Evolutionary conservation across 2,113 vertebrate species (phyloP), one percentile per base, ranked within the genome.

Genomic region (Ailuropoda melanoleuca): DNA sequence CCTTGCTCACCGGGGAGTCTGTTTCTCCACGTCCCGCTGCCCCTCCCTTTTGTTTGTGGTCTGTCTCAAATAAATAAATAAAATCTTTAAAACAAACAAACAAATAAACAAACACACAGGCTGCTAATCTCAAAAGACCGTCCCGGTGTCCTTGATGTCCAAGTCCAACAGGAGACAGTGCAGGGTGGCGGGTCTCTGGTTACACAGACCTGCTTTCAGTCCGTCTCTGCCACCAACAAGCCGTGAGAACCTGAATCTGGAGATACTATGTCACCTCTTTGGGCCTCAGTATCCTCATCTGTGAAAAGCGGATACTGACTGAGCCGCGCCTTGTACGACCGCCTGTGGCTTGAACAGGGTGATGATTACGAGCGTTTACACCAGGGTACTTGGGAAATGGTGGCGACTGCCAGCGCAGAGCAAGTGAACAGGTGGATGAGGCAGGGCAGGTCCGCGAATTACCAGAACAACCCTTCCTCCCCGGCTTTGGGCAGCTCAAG

Each of bases 361-460:
- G 17, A 55, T 3, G 46, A 55, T 15, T 19, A 23, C 48, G 50
- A 43, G 26, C 2, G 18, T 34, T 5, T 6, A 37, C 0, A 55
- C 39, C 43, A 34, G 48, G n/a, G 24, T 26, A 13, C 43, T 37
- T 39, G 68, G 68, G 39, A 56, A 24, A 26, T 0, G 3, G 8
- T 3, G 4, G 37, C 9, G 23, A 43, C 2, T 11, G n/a, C 15
- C 46, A 19, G 80, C 31, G 8, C 56, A 17, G 34, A 55, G 90
- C 17, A 34, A 81, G 50, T 3, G 31, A 23, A 21, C 46, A 10
- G 66, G 29, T 0, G 1, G 58, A 8, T 0, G 0, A 53, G n/a
- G 17, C 37, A 8, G 19, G 29, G 72, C 2, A 19, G 31, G 18
- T 26, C 34, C 24, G 39, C 9, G 11, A 37, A 37, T 29, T 77